Conservation (phyloP, 2,797 vertebrate genomes). For the Martes flavigula region DNA sequence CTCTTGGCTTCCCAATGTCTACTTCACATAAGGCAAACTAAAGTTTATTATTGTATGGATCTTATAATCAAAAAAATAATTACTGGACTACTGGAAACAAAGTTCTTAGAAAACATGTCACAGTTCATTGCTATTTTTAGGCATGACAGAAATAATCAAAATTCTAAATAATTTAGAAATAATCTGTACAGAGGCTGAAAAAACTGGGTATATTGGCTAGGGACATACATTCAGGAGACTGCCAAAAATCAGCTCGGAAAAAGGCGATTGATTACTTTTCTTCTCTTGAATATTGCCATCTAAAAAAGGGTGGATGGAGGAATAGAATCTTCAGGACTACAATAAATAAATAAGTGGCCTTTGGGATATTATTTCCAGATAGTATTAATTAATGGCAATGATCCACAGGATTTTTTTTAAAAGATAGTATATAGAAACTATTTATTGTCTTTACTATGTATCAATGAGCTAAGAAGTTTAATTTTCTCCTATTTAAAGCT, state of each 20-base stretch:
- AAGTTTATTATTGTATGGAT: neutral
- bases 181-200: neutral
- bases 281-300: neutral
- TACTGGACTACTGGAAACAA: neutral
- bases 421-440: neutral
- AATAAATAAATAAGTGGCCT: conserved; percentile 13
- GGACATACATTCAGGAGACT: neutral
- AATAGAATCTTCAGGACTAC: conserved; percentile 16
- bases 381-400: neutral
- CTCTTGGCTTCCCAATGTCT: neutral
- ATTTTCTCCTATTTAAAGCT: conserved; percentile 29
- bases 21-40: neutral
- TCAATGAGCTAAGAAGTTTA: neutral
- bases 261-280: neutral
- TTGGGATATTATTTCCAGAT: neutral
- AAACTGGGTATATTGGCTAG: neutral
- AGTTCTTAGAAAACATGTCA: neutral
- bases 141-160: conserved; percentile 19
- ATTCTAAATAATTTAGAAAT: conserved; percentile 46
- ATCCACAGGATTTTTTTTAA: neutral
- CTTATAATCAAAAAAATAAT: conserved; percentile 15
- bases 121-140: conserved; percentile 38
- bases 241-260: neutral
- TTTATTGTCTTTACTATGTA: neutral
- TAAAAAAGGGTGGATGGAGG: neutral